Percentiles rank a stretch among this genome's conserved stretches.
phyloP scores from a whole-genome alignment of 1,140 invertebrate genomes.

The Zaprionus inermis region DNA sequence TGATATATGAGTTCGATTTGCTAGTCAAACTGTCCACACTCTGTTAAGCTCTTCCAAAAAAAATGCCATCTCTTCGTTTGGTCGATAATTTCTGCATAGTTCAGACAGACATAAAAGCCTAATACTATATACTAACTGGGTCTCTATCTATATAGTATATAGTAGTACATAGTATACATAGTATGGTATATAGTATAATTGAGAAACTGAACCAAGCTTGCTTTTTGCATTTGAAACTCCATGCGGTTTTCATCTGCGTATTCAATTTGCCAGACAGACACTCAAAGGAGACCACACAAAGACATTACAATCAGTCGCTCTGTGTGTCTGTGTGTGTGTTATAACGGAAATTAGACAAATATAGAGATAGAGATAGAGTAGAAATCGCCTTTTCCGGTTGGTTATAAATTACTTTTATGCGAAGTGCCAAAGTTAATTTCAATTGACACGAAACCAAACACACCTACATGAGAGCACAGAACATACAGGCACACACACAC shows the following conservation, averaged over 20 bases:
- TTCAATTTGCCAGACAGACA: slow-evolving; percentile 22
- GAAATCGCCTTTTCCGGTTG: slow-evolving; percentile 62
- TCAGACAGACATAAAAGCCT: background rate
- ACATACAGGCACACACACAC: slow-evolving; percentile 30
- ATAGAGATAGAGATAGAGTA: slow-evolving; percentile 49
- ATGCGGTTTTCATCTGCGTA: background rate
- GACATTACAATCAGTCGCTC: background rate
- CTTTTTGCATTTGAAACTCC: background rate
- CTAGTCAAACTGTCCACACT: slow-evolving; percentile 11
- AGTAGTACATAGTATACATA: background rate
- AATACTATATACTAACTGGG: background rate
- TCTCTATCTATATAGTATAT: background rate
- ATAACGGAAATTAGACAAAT: slow-evolving; percentile 77
- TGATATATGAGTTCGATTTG: background rate
- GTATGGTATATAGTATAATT: background rate
- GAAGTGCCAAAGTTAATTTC: slow-evolving; percentile 79
- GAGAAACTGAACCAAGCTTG: too few species aligned
- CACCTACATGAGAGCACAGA: slow-evolving; percentile 49
- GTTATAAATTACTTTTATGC: slow-evolving; percentile 81
- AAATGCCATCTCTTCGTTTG: slow-evolving; percentile 16
- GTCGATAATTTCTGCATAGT: slow-evolving; percentile 27
- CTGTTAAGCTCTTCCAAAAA: background rate
- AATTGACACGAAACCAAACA: slow-evolving; percentile 79
- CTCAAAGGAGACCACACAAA: slow-evolving; percentile 19
- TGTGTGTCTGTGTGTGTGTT: slow-evolving; percentile 23